Conservation (phyloP, 2,797 vertebrate genomes). For the Gallinago stenura region DNA sequence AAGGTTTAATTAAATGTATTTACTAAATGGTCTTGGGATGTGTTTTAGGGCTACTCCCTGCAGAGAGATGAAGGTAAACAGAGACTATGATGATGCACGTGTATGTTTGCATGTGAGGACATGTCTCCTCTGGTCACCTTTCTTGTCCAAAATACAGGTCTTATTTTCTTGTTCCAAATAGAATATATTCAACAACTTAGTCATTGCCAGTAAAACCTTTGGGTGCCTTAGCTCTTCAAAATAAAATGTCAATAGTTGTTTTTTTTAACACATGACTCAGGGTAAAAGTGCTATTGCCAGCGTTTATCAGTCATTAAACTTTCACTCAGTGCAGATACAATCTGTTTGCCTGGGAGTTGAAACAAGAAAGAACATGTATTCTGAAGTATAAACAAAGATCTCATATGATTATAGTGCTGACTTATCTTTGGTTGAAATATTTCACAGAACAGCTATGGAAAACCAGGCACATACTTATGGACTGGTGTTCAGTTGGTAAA, state of each 20-base stretch:
- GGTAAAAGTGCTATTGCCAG: slow-evolving; percentile 5
- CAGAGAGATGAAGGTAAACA: slow-evolving; percentile 44
- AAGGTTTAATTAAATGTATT: slow-evolving; percentile 57
- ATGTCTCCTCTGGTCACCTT: background rate
- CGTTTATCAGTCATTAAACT: slow-evolving; percentile 44
- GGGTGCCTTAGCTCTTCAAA: slow-evolving; percentile 20
- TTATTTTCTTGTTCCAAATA: slow-evolving; percentile 16
- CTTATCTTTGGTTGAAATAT: background rate
- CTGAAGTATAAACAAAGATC: background rate
- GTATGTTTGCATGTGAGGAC: background rate
- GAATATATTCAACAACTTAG: slow-evolving; percentile 33
- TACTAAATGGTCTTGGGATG: slow-evolving; percentile 14
- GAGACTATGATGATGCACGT: background rate
- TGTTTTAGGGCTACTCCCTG: slow-evolving; percentile 46
- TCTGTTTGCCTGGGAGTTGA: slow-evolving; percentile 29
- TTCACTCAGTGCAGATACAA: slow-evolving; percentile 54
- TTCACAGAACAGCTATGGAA: background rate
- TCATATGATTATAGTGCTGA: background rate
- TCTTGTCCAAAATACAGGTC: slow-evolving; percentile 17
- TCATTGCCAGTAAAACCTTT: slow-evolving; percentile 46
- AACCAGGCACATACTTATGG: background rate
- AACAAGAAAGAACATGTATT: slow-evolving; percentile 20
- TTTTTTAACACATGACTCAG: slow-evolving; percentile 35
- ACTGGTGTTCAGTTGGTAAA: background rate
- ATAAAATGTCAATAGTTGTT: slow-evolving; percentile 9